These are phyloP conservation scores for Falcunculus frontatus DNA, from an alignment of 2,113 vertebrate species.

Conservation along the genomic window DNA sequence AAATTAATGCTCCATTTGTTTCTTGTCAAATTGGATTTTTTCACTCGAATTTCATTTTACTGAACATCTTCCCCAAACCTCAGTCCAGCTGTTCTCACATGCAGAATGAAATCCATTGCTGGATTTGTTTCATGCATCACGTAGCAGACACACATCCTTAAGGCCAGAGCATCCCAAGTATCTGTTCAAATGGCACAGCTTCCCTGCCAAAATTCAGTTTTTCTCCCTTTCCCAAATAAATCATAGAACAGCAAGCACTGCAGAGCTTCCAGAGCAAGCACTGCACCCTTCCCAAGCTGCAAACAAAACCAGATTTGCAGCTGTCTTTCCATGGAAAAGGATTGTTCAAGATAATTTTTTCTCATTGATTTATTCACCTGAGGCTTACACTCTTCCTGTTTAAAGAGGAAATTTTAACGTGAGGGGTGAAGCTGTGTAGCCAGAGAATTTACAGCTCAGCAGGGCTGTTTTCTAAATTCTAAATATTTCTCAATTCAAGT, in stretches of 20 bases:
- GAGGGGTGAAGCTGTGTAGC: background rate
- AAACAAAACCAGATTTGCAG: background rate
- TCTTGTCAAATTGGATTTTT: background rate
- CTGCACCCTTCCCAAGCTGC: too few species aligned
- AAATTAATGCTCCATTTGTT: background rate
- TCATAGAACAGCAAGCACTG: background rate
- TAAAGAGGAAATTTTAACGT: background rate
- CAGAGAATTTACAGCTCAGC: background rate
- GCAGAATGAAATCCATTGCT: background rate
- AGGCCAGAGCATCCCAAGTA: background rate
- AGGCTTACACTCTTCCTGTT: background rate
- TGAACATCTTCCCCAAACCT: background rate
- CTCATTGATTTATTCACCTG: background rate
- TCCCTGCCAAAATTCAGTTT: background rate
- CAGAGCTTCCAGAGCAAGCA: background rate
- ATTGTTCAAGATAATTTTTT: background rate
- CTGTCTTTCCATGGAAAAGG: background rate
- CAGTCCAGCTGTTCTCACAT: background rate
- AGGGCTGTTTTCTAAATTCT: background rate
- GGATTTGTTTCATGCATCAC: background rate
- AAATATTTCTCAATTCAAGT: background rate
- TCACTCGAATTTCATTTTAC: background rate
- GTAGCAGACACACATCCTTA: background rate
- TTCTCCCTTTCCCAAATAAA: background rate
- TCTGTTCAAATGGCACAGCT: background rate